phyloP scores from a whole-genome alignment of 2,888 invertebrate species.

The Lobophora halterata region DNA sequence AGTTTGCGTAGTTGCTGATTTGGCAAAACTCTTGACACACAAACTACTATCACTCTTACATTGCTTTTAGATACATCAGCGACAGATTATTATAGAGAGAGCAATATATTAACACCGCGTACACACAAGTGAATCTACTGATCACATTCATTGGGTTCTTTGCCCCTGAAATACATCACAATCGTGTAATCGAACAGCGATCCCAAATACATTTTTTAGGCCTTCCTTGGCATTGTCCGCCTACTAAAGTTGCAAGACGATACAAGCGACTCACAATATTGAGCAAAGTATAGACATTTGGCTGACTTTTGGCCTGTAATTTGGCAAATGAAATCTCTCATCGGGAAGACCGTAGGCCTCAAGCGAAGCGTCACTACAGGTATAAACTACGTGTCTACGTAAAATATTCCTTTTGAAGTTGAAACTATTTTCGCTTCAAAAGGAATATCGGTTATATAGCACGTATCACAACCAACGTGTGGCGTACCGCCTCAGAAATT shows the following conservation, averaged over 20 bases:
- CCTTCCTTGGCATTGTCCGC: slow-evolving; percentile 21
- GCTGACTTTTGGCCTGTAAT: slow-evolving; percentile 64
- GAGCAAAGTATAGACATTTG: slow-evolving; percentile 58
- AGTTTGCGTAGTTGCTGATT: slow-evolving; percentile 40
- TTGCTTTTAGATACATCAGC: slow-evolving; percentile 20
- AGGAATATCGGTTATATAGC: slow-evolving; percentile 63
- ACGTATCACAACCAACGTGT: slow-evolving; percentile 78
- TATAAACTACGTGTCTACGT: slow-evolving; percentile 74
- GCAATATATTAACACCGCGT: slow-evolving; percentile 8
- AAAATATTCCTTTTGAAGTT: slow-evolving; percentile 56
- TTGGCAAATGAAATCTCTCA: slow-evolving; percentile 63
- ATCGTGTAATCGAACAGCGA: slow-evolving; percentile 20
- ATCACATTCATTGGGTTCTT: slow-evolving; percentile 26
- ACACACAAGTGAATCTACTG: slow-evolving; percentile 18
- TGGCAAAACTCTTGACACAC: slow-evolving; percentile 37
- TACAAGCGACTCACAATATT: slow-evolving; percentile 35
- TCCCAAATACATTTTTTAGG: slow-evolving; percentile 20
- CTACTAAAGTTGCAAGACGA: slow-evolving; percentile 18
- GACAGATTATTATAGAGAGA: slow-evolving; percentile 12
- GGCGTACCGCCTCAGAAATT: slow-evolving; percentile 72
- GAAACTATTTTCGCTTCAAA: slow-evolving; percentile 36
- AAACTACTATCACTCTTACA: slow-evolving; percentile 11
- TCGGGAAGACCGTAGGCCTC: slow-evolving; percentile 69
- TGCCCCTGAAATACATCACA: slow-evolving; percentile 21
- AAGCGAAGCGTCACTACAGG: slow-evolving; percentile 74